Evolutionary conservation across 1,140 invertebrate species (phyloP).

Genomic region (Drosophila kepulauana): DNA sequence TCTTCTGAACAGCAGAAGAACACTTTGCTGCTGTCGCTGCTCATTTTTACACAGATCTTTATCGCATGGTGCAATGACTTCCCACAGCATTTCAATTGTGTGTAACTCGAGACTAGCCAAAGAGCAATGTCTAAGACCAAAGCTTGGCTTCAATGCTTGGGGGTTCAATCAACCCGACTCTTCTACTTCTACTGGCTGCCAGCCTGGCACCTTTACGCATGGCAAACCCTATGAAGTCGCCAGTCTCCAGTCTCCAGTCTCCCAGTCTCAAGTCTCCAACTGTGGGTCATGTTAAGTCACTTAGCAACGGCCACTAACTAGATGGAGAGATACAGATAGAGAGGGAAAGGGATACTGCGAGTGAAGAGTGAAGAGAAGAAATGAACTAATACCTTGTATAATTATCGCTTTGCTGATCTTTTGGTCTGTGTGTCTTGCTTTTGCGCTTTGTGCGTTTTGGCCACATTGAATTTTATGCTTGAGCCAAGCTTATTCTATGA

Average conservation of each 20-base stretch:
- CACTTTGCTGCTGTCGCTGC: conserved; percentile 1
- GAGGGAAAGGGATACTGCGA: not conserved
- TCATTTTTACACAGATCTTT: conserved; percentile 57
- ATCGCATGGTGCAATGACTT: conserved; percentile 79
- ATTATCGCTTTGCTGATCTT: conserved; percentile 81
- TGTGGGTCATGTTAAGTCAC: conserved; percentile 75
- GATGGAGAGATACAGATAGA: not conserved
- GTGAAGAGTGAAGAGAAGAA: not conserved
- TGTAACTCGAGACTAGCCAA: conserved; percentile 66
- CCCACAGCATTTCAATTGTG: conserved; percentile 77
- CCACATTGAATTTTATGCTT: conserved; percentile 70
- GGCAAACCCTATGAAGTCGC: conserved; percentile 42
- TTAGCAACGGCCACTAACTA: conserved; percentile 50
- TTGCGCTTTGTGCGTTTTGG: conserved; percentile 46
- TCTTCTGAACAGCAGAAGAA: conserved; percentile 11
- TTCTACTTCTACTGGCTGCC: not conserved
- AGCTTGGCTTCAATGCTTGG: not conserved
- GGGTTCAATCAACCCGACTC: conserved; percentile 73
- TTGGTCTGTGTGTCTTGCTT: conserved; percentile 57
- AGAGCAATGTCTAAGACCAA: not conserved
- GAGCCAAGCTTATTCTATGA: conserved; percentile 22
- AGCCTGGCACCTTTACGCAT: conserved; percentile 80
- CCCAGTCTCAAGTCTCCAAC: conserved; percentile 22
- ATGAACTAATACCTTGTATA: conserved; percentile 79
- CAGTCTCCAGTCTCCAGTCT: conserved; percentile 18